Evolutionary conservation across 2,888 invertebrate species (phyloP), one percentile per base, ranked within the genome.

Genomic region (Drosophila lutescens): DNA sequence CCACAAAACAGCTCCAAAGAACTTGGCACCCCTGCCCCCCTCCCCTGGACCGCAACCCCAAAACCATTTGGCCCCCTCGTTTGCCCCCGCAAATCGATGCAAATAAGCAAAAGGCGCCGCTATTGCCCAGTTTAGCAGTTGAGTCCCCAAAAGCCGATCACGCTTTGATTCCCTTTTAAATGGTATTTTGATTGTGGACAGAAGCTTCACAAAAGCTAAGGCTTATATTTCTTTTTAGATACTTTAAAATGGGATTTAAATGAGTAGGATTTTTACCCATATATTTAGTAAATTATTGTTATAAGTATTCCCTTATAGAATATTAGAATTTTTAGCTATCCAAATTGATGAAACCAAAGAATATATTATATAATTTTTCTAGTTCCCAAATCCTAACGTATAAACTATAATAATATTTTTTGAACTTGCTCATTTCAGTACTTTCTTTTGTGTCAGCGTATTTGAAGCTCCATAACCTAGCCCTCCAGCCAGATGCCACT

Each of bases 1-100:
- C 80, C 86, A 80, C 74, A 61, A 74, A 74, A 68, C 62, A 68
- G 54, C 61, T 26, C 50, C 50, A 36, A 26, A 38, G 49, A 32
- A 50, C 47, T 13, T 23, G 34, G 41, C 38, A 40, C 20, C 56
- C 44, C 43, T 23, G 34, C 20, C 56, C 44, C 43, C 32, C 34
- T 9, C 7, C 9, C 8, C 30, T 49, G 23, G 8, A 44, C 43
- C 43, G 12, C 58, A 44, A 2, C 5, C n/a, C 30, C 17, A 44
- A 23, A 34, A 30, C 38, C 66, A 44, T 15, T 34, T 13, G 20
- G 23, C 56, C 30, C 46, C 53, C 23, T 17, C 55, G 32, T 41
- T 44, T 59, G 13, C 26, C 43, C 36, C 44, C 54, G 23, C 60
- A 46, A 61, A 76, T 76, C 67, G 76, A 74, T 65, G 65, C 70